phyloP scores from a whole-genome alignment of 2,888 invertebrate species.

The Drosophila greeni region DNA sequence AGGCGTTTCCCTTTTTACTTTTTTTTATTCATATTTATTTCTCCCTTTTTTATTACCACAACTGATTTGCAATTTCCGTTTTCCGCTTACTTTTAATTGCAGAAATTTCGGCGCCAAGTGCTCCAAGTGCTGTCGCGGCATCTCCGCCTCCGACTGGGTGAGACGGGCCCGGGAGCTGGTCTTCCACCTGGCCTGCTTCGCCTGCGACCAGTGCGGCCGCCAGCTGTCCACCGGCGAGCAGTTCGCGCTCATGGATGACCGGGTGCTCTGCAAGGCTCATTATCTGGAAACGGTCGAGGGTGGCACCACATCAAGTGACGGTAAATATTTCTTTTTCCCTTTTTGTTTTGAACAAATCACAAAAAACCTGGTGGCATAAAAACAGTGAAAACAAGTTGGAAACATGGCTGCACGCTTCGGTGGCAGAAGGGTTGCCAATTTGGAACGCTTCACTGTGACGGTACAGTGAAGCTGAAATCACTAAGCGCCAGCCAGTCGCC shows the following conservation, averaged over 20 bases:
- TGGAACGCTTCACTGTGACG: constrained; percentile 50
- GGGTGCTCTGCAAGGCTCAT: constrained; percentile 98
- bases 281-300: constrained; percentile 96
- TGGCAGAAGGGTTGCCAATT: constrained; percentile 61
- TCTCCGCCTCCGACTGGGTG: constrained; percentile 98
- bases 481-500: constrained; percentile 65
- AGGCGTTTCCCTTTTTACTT: neutral
- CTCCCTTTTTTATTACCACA: constrained; percentile 6
- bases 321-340: constrained; percentile 80
- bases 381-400: constrained; percentile 36
- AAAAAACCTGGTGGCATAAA: constrained; percentile 4
- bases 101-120: constrained; percentile 98
- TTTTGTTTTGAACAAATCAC: constrained; percentile 2
- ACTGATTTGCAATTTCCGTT: constrained; percentile 49
- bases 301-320: constrained; percentile 92
- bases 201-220: constrained; percentile 96
- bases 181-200: constrained; percentile 99
- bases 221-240: constrained; percentile 97
- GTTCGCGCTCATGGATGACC: constrained; percentile 96
- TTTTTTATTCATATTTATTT: neutral
- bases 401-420: constrained; percentile 58
- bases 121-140: constrained; percentile 94
- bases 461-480: constrained; percentile 22
- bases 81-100: constrained; percentile 73
- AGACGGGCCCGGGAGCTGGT: constrained; percentile 95